These are phyloP conservation scores for Sycophila sp. DNA, from an alignment of 1,140 invertebrate genomes.

Conservation along the genomic window DNA sequence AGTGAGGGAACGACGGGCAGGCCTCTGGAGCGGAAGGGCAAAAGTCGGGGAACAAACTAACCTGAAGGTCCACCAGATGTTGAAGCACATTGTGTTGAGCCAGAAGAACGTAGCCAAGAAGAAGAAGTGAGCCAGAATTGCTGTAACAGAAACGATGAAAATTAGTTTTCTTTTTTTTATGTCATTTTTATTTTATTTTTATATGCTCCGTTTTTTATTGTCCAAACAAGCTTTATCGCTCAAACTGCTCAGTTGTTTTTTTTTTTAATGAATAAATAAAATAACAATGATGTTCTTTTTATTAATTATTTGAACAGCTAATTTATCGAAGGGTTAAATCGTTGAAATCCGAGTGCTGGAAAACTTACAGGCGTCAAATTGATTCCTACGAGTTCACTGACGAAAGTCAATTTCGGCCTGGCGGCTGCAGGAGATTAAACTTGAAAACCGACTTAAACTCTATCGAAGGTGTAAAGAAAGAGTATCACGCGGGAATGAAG, in stretches of 20 bases:
- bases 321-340: constrained; percentile 8
- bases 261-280: constrained; percentile 39
- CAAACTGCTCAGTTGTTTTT: too few species aligned
- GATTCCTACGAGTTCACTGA: constrained; percentile 4
- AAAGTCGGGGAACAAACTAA: constrained; percentile 64
- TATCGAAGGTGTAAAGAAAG: constrained; percentile 36
- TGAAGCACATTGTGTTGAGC: constrained; percentile 96
- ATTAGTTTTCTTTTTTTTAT: too few species aligned
- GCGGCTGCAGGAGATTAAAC: constrained; percentile 15
- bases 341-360: neutral
- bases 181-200: too few species aligned
- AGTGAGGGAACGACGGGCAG: neutral
- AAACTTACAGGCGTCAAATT: constrained; percentile 2
- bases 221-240: too few species aligned
- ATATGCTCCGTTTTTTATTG: too few species aligned
- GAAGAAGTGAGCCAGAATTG: constrained; percentile 89
- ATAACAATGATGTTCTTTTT: too few species aligned
- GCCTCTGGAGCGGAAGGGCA: neutral
- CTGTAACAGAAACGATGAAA: constrained; percentile 69
- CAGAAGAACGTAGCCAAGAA: constrained; percentile 95
- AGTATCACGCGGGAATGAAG: neutral
- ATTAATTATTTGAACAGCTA: neutral
- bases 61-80: constrained; percentile 93
- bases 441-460: constrained; percentile 9
- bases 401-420: constrained; percentile 41